These are phyloP conservation scores for Lepidurus packardi DNA, from an alignment of 1,140 invertebrate genomes.

Conservation along the genomic window DNA sequence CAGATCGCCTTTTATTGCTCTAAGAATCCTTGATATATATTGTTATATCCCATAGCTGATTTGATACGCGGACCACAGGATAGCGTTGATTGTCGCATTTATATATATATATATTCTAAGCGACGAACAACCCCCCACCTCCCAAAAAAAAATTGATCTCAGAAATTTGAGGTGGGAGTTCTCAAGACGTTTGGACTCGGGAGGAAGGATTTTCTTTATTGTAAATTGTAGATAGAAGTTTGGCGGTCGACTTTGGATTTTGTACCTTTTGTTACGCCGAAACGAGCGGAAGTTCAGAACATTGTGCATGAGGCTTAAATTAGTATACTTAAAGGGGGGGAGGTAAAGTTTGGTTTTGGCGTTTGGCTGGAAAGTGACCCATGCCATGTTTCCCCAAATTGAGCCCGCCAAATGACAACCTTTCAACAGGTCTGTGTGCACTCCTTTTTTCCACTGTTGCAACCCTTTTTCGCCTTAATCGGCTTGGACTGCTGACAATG, in stretches of 20 bases:
- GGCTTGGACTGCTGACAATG: slow-evolving; percentile 14
- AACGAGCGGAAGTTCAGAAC: neutral
- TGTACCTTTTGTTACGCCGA: neutral
- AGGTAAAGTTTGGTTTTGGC: slow-evolving; percentile 8
- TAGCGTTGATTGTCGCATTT: neutral
- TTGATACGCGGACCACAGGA: slow-evolving; percentile 1
- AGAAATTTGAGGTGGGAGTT: no score
- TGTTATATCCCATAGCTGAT: slow-evolving; percentile 5
- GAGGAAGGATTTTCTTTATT: no score
- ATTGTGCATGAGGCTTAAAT: neutral
- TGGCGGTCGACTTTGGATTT: no score
- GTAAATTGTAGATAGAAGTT: no score
- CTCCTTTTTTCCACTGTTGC: slow-evolving; percentile 13
- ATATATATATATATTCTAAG: neutral
- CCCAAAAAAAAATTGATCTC: no score
- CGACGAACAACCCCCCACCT: neutral
- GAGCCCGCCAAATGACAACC: slow-evolving; percentile 9
- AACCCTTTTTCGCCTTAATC: slow-evolving; percentile 1
- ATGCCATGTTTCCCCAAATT: slow-evolving; percentile 19
- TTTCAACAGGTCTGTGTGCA: slow-evolving; percentile 15
- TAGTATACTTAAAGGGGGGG: slow-evolving; percentile 2
- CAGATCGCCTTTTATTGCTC: neutral
- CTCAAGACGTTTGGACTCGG: no score
- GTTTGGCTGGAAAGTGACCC: neutral
- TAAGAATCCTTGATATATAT: slow-evolving; percentile 15